Conservation (phyloP, 2,113 vertebrate species). For the Xenopus borealis region DNA sequence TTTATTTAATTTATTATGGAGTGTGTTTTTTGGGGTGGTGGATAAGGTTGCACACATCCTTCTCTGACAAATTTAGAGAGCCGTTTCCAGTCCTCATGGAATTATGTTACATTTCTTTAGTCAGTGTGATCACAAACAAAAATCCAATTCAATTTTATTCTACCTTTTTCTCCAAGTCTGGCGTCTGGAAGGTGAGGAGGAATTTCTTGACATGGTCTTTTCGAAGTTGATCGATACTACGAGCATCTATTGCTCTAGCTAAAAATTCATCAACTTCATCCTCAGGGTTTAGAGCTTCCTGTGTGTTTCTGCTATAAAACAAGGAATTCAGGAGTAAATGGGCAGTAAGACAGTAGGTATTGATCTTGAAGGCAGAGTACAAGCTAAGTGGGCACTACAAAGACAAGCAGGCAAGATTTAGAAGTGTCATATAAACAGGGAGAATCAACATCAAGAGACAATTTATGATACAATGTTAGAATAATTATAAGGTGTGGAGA, state of each 20-base stretch:
- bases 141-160: not conserved
- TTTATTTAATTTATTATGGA: too few relatives aligned
- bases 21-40: too few relatives aligned
- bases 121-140: too few relatives aligned
- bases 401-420: too few relatives aligned
- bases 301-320: conserved; percentile 74
- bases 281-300: conserved; percentile 91
- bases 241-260: conserved; percentile 88
- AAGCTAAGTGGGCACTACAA: not conserved
- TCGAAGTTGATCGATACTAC: conserved; percentile 92
- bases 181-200: conserved; percentile 91
- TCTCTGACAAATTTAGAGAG: too few relatives aligned
- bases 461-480: too few relatives aligned
- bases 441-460: too few relatives aligned
- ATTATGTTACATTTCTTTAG: too few relatives aligned
- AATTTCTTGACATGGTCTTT: conserved; percentile 95
- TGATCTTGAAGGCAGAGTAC: not conserved
- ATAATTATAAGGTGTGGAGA: too few relatives aligned
- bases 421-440: too few relatives aligned
- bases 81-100: too few relatives aligned
- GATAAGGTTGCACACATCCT: too few relatives aligned
- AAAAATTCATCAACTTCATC: conserved; percentile 94
- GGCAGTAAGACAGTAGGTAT: not conserved
- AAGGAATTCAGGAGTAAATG: not conserved
- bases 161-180: conserved; percentile 92